Base-by-base conservation (phyloP, 2,797 vertebrate species). In the Oophaga sylvatica region DNA sequence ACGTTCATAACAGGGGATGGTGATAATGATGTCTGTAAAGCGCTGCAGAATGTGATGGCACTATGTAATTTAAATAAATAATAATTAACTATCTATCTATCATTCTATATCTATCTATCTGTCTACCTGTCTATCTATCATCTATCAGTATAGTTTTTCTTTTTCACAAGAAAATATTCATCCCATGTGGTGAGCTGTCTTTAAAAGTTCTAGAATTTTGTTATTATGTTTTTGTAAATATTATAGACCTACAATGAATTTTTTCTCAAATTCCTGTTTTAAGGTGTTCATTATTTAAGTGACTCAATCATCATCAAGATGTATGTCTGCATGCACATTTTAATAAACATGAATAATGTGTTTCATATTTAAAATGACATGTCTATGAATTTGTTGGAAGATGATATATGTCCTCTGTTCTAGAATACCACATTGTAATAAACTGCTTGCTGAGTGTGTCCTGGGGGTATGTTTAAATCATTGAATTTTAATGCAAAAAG, bases 271-370 rank as follows among this genome's bases (percentile, higher is more conserved):
- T 35, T 80, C 16, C 3, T 3, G 29, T 78, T 79, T 62, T 80
- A 20, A 62, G 78, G 78, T 79, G 26, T 60, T 79, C 56, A 79
- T 60, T 79, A 79, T 35, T 59, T 79, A 59, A 62, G 31, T 80
- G 78, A 80, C 57, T 41, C 26, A 60, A 41, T 80, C 57, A 80
- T n/a, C 80, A 45, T 53, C 20, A 73, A 75, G 67, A 83, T 83
- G 68, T 73, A 83, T 35, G 56, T 60, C 81, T 67, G 73, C 68
- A 41, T 83, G 57, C n/a, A 59, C 41, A 91, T 90, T 93, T 88
- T 90, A 91, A 78, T 92, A 93, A 92, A 92, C 91, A 92, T 92
- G 91, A 94, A 91, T 93, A 93, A 93, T 92, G 89, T 90, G 75
- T 89, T 92, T 93, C 91, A 88, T 90, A 92, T 92, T 93, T 91